These are phyloP conservation scores for Netelia fuscicornis DNA, from an alignment of 2,888 invertebrate genomes.

Conservation along the genomic window DNA sequence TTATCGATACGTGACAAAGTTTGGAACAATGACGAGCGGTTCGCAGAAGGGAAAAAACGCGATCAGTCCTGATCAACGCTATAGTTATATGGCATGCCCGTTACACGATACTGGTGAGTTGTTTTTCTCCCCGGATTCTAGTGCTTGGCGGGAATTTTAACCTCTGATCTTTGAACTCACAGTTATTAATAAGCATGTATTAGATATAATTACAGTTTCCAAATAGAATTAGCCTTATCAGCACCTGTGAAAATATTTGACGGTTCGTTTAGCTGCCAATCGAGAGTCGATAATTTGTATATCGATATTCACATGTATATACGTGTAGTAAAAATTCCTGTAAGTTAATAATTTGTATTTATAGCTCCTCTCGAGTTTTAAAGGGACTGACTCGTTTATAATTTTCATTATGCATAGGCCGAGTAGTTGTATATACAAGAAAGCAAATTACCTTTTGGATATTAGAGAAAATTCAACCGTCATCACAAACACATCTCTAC, in stretches of 20 bases:
- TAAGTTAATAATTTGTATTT: too few species aligned
- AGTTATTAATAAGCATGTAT: constrained; percentile 4
- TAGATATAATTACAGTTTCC: not conserved
- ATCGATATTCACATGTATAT: not conserved
- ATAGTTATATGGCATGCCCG: constrained; percentile 82
- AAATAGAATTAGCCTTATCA: not conserved
- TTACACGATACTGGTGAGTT: constrained; percentile 79
- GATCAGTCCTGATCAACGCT: constrained; percentile 77
- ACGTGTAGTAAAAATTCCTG: too few species aligned
- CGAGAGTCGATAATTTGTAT: not conserved
- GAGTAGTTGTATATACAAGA: not conserved
- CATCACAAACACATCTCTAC: not conserved
- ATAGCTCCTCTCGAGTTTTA: too few species aligned
- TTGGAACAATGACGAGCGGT: constrained; percentile 79
- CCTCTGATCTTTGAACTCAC: not conserved
- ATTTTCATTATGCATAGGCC: not conserved
- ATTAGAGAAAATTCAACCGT: constrained; percentile 3
- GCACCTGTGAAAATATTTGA: too few species aligned
- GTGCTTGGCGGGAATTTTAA: not conserved
- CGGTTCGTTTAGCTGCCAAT: not conserved
- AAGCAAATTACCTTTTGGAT: not conserved
- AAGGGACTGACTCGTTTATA: too few species aligned
- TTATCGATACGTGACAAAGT: constrained; percentile 80
- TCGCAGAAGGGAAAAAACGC: constrained; percentile 77
- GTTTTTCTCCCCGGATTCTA: not conserved